Evolutionary conservation across 2,113 vertebrate species (phyloP), one percentile per base, ranked within the genome.

Genomic region (Forbesichthys papilliferus): DNA sequence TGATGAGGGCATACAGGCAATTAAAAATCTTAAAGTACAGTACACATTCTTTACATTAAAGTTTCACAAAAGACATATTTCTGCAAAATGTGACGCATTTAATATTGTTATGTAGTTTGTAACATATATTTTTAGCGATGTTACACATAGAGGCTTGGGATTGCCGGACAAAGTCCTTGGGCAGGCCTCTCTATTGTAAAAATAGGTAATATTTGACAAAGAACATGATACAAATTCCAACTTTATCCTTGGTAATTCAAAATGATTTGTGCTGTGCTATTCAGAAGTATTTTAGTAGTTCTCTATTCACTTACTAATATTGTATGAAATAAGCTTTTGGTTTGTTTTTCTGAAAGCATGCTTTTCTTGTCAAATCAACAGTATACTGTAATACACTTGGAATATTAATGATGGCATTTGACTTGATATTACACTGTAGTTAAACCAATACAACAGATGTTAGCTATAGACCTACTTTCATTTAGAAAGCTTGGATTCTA

Each of bases 131-230:
- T 42, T 42, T 42, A 7, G 36, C 36, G 7, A 1, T 42, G 36
- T 42, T 42, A 9, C 14, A 56, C 54, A 56, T 20, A 56, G 54
- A 57, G 54, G 65, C 42, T 48, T 27, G 65, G 48, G 33, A 5
- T 1, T 49, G 11, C 72, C 5, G 87, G 68, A 75, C 89, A 89
- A 90, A 89, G 89, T 89, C 89, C 89, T 75, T 3, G 2, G 3
- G 47, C 83, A 86, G 67, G 84, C 11, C 88, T 65, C 89, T 82
- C 76, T 69, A 90, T 88, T 88, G 78, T 52, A 33, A 0, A 9
- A 1, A 16, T 53, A 42, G 36, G 36, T 42, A 42, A 42, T 42
- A 42, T 42, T 42, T 42, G 4, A 42, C 36, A 42, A 42, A 42
- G 36, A 42, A 42, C 36, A 42, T 5, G 7, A 4, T 42, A 42